Evolutionary conservation across 2,113 vertebrate species (phyloP), one percentile per base, ranked within the genome.

Genomic region (Mionectes macconnelli): DNA sequence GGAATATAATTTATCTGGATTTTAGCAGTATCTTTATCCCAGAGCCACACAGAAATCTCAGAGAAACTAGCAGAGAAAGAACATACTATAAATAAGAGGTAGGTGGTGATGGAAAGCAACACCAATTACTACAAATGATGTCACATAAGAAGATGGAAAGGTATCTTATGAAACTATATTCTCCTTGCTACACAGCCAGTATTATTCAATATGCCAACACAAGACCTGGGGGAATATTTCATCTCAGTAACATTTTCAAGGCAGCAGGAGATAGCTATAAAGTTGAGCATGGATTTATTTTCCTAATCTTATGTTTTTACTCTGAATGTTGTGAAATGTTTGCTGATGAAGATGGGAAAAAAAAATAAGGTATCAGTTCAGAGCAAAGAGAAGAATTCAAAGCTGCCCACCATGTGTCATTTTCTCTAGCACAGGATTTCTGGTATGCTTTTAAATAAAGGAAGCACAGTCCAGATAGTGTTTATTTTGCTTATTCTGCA

Each of bases 331-430:
- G 2, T 42, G 56, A 68, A n/a, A 12, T 47, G 19, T 35, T 40
- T 74, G 33, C 25, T 45, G 75, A 83, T 70, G 44, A 87, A 74
- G 18, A 39, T 5, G 1, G 9, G 7, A 4, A 3, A 7, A 25
- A 22, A 12, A 37, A 18, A 2, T 2, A 56, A 47, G 15, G 3
- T 55, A 31, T 63, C 18, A 18, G 11, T 55, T 82, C n/a, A 37
- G 33, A 88, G 24, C 10, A 75, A 28, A 59, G 22, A 53, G 14
- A 55, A 4, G 6, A 9, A 19, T 57, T 81, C 53, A 33, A 67
- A 28, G 23, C 42, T 63, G 28, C 50, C 2, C 11, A 14, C 5
- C 8, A 2, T 27, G 33, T 6, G 2, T 31, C 18, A n/a, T 3
- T 86, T 28, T 63, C 30, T 88, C 49, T 47, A 69, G 37, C 4